phyloP scores from a whole-genome alignment of 2,113 vertebrate species.

The Piprites chloris region DNA sequence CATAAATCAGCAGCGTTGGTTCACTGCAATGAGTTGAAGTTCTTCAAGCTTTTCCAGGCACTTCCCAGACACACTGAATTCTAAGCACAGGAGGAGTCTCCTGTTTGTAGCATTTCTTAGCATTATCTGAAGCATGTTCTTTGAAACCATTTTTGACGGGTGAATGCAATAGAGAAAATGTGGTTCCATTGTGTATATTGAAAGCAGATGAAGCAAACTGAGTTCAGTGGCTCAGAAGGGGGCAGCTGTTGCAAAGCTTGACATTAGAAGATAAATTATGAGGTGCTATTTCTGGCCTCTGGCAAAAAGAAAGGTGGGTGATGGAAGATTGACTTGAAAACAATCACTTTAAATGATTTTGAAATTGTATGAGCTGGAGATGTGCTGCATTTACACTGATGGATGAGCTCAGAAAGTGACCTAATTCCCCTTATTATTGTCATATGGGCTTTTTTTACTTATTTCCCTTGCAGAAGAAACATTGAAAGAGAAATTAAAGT shows the following conservation, averaged over 20 bases:
- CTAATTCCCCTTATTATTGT: conserved; percentile 3
- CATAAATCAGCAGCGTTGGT: neutral
- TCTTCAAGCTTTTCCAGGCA: neutral
- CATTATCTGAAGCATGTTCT: conserved; percentile 8
- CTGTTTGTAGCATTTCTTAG: neutral
- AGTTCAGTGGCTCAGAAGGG: neutral
- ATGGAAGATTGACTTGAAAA: conserved; percentile 21
- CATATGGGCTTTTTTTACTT: neutral
- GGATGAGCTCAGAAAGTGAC: conserved; percentile 4
- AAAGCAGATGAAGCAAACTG: conserved; percentile 23
- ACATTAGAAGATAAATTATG: neutral
- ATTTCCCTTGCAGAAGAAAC: neutral
- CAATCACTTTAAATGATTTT: conserved; percentile 28
- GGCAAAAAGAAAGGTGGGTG: neutral
- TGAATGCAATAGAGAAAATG: conserved; percentile 18
- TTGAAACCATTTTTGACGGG: conserved; percentile 40
- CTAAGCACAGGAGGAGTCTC: neutral
- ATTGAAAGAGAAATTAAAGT: neutral
- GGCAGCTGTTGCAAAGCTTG: conserved; percentile 10
- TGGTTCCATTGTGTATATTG: neutral
- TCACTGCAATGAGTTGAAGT: neutral
- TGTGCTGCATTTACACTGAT: neutral
- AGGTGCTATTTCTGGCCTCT: conserved; percentile 38
- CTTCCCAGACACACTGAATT: neutral
- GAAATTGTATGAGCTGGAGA: neutral